Conservation (phyloP, 2,888 invertebrate species). For the Sarcophaga caerulescens region DNA sequence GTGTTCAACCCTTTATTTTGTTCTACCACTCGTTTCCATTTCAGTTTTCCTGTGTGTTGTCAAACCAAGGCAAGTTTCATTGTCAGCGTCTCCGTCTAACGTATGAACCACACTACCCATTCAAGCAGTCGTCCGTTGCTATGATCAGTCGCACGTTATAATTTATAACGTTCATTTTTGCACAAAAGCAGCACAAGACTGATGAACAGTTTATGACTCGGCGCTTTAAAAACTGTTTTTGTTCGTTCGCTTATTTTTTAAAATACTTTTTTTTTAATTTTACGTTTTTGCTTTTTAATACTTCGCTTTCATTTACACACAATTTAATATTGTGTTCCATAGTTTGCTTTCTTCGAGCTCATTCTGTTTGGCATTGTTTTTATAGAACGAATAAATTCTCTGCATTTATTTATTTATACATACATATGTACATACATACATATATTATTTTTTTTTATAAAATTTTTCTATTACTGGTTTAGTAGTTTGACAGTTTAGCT, state of each 20-base stretch:
- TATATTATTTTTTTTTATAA: conserved; percentile 17
- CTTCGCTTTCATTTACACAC: conserved; percentile 57
- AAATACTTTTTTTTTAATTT: neutral
- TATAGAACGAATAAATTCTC: too few relatives aligned
- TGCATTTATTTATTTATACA: too few relatives aligned
- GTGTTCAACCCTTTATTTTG: conserved; percentile 33
- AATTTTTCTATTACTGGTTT: conserved; percentile 20
- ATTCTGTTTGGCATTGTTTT: neutral
- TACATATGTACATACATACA: neutral
- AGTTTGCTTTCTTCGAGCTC: conserved; percentile 12
- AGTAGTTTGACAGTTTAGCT: conserved; percentile 48
- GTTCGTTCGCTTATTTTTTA: conserved; percentile 38
- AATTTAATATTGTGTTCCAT: conserved; percentile 63
- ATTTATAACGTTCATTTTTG: conserved; percentile 47
- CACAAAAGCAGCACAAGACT: conserved; percentile 72
- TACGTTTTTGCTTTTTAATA: conserved; percentile 1
- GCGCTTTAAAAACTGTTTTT: conserved; percentile 72
- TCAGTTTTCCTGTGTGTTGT: conserved; percentile 50
- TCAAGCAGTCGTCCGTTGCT: neutral
- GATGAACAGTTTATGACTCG: conserved; percentile 80
- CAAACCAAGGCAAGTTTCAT: conserved; percentile 66
- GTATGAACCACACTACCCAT: neutral
- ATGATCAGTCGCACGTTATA: conserved; percentile 60
- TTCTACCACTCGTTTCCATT: neutral
- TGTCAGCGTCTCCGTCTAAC: conserved; percentile 37